A percentile compares a stretch with the other conserved stretches of the same genome.
These are phyloP conservation scores for Amphimallon solstitiale DNA, from an alignment of 2,888 invertebrate species.

Conservation along the genomic window DNA sequence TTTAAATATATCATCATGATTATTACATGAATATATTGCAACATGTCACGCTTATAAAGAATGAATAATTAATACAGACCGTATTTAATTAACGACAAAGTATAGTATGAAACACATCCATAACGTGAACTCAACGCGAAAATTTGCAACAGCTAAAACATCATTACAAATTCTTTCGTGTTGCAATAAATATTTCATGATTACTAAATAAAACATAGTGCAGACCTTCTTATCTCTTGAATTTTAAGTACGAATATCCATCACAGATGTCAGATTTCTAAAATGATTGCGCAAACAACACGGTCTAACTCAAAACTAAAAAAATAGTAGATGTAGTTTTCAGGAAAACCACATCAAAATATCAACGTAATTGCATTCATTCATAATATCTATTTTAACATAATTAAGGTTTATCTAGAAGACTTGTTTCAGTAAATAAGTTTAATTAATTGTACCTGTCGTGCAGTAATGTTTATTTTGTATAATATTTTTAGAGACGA, in stretches of 20 bases:
- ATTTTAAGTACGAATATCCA: slow-evolving; percentile 11
- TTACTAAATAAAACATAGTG: slow-evolving; percentile 5
- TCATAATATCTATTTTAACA: not conserved
- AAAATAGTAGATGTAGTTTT: slow-evolving; percentile 2
- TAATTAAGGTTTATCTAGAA: not conserved
- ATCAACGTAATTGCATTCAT: slow-evolving; percentile 17
- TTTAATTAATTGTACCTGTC: not conserved
- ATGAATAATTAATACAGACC: not conserved
- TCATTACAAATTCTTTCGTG: not conserved
- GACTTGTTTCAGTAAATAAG: not conserved
- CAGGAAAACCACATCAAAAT: not conserved
- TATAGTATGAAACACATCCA: slow-evolving; percentile 5
- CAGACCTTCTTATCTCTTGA: not conserved
- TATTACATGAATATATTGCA: too few species aligned
- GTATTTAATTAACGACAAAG: slow-evolving; percentile 2
- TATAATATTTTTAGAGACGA: too few species aligned
- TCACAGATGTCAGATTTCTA: slow-evolving; percentile 16
- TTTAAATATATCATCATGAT: too few species aligned
- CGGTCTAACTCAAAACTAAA: not conserved
- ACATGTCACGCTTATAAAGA: too few species aligned
- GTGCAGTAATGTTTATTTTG: not conserved
- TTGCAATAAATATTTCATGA: slow-evolving; percentile 22
- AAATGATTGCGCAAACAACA: not conserved
- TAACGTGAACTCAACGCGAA: not conserved
- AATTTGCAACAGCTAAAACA: not conserved